A percentile compares a stretch with the other conserved stretches of the same genome.
These are phyloP conservation scores for Eleginops maclovinus DNA, from an alignment of 2,113 vertebrate genomes.

Conservation along the genomic window DNA sequence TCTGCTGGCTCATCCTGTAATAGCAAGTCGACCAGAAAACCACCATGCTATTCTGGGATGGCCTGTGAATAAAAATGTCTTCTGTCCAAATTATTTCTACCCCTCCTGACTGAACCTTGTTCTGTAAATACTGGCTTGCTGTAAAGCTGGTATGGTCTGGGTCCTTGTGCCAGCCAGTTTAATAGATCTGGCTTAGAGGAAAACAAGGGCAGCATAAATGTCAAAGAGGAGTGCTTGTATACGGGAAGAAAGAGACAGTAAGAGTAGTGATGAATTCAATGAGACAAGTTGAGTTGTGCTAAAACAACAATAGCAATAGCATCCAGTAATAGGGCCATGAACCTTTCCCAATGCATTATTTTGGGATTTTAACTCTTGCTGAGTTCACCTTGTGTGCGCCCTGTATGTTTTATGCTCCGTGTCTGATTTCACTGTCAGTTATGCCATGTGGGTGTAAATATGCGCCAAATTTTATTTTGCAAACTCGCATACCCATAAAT, in stretches of 20 bases:
- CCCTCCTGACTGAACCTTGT: constrained; percentile 44
- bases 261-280: constrained; percentile 11
- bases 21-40: constrained; percentile 79
- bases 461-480: constrained; percentile 65
- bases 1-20: constrained; percentile 72
- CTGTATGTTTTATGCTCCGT: constrained; percentile 44
- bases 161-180: constrained; percentile 40
- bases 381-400: constrained; percentile 19
- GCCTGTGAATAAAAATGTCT: constrained; percentile 69
- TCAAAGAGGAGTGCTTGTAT: constrained; percentile 3
- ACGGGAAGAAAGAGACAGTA: neutral
- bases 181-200: constrained; percentile 12
- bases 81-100: constrained; percentile 65
- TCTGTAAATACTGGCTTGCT: constrained; percentile 55
- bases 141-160: constrained; percentile 35
- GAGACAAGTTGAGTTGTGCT: neutral
- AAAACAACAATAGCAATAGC: neutral
- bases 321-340: neutral
- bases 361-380: constrained; percentile 10
- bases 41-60: constrained; percentile 74
- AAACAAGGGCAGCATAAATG: constrained; percentile 6
- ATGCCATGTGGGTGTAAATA: constrained; percentile 68
- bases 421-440: constrained; percentile 60
- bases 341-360: constrained; percentile 1
- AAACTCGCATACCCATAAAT: constrained; percentile 63